These are phyloP conservation scores for Garrulus glandarius DNA, from an alignment of 2,797 vertebrate genomes.

Conservation along the genomic window DNA sequence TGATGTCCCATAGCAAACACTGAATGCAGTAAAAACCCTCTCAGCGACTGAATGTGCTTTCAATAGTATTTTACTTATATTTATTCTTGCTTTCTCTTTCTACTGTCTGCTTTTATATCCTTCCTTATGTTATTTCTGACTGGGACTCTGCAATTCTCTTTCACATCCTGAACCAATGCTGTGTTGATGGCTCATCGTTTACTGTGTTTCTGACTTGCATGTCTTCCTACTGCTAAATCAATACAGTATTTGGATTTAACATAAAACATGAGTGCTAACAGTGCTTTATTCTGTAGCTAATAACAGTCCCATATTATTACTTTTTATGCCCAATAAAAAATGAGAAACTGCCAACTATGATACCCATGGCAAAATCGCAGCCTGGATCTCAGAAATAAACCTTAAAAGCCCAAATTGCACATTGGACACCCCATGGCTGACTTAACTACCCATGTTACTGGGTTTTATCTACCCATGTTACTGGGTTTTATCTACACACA, in stretches of 20 bases:
- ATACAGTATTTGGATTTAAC: background rate
- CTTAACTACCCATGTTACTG: background rate
- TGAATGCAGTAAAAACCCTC: background rate
- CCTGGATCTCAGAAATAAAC: background rate
- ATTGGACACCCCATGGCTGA: background rate
- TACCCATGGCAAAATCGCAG: background rate
- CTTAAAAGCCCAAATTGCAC: background rate
- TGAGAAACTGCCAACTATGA: background rate
- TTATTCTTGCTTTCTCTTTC: background rate
- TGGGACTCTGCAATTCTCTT: background rate
- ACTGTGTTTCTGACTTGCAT: background rate
- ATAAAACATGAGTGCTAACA: background rate
- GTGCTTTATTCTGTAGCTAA: background rate
- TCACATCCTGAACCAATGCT: background rate
- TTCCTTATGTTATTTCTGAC: background rate
- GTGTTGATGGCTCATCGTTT: background rate
- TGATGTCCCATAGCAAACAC: background rate
- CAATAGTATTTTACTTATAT: background rate
- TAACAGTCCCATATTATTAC: background rate
- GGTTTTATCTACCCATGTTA: background rate
- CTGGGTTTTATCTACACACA: background rate
- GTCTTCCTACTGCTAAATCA: conserved; percentile 26
- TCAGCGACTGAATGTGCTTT: background rate
- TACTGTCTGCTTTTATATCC: background rate
- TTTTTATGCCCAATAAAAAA: background rate